These are phyloP conservation scores for Ptilodon capucinus DNA, from an alignment of 2,888 invertebrate genomes.

Conservation along the genomic window DNA sequence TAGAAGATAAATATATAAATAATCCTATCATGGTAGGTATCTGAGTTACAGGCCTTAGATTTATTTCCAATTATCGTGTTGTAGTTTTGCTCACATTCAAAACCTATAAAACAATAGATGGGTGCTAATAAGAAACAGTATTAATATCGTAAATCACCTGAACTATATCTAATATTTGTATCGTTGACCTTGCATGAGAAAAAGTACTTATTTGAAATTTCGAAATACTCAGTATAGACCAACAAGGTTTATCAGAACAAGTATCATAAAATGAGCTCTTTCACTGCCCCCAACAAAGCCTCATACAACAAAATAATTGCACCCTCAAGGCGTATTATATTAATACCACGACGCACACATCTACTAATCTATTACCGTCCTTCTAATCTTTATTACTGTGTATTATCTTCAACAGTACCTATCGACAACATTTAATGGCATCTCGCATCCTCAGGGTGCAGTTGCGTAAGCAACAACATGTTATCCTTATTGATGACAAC, in stretches of 20 bases:
- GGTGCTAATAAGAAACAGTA: too few relatives aligned
- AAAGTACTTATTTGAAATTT: too few relatives aligned
- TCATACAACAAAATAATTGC: slow-evolving; percentile 34
- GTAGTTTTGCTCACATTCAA: too few relatives aligned
- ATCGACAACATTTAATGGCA: slow-evolving; percentile 57
- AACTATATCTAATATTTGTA: too few relatives aligned
- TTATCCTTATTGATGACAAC: not conserved
- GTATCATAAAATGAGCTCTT: not conserved
- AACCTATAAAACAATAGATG: too few relatives aligned
- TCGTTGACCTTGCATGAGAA: too few relatives aligned
- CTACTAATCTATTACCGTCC: slow-evolving; percentile 49
- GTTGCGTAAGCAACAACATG: slow-evolving; percentile 29
- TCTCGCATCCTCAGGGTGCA: slow-evolving; percentile 54
- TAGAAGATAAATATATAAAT: too few relatives aligned
- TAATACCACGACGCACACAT: slow-evolving; percentile 38
- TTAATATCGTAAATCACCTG: too few relatives aligned
- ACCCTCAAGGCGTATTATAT: slow-evolving; percentile 50
- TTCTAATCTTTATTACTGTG: slow-evolving; percentile 60
- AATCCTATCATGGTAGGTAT: too few relatives aligned
- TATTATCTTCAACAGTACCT: slow-evolving; percentile 50
- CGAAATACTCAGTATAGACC: too few relatives aligned
- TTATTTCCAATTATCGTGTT: too few relatives aligned
- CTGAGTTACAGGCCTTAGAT: too few relatives aligned
- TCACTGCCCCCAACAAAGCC: slow-evolving; percentile 13
- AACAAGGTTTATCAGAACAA: not conserved